A percentile compares a stretch with the other conserved stretches of the same genome.
These are phyloP conservation scores for Sula dactylatra DNA, from an alignment of 2,113 vertebrate genomes.

Conservation along the genomic window DNA sequence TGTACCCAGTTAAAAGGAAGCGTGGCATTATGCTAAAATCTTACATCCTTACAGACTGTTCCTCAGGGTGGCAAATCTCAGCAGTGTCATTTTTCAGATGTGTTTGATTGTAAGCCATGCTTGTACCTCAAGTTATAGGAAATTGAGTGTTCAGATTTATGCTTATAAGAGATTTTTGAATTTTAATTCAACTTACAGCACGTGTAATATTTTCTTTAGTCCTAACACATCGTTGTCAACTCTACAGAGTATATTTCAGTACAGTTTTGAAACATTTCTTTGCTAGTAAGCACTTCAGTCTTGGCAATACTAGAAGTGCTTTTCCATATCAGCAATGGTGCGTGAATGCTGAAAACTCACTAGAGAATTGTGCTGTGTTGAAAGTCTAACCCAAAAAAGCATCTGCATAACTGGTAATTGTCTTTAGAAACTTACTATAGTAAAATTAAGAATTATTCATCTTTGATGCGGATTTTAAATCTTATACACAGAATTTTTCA, in stretches of 20 bases:
- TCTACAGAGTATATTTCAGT: not conserved
- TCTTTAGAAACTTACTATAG: not conserved
- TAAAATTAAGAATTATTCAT: not conserved
- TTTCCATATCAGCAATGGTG: conserved; percentile 26
- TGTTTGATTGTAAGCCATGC: not conserved
- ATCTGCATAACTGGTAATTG: not conserved
- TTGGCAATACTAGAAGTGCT: not conserved
- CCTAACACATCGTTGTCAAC: not conserved
- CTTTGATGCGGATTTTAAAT: not conserved
- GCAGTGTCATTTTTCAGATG: not conserved
- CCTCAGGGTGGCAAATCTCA: not conserved
- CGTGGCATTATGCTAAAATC: not conserved
- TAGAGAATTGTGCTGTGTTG: not conserved
- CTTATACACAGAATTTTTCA: not conserved
- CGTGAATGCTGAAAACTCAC: conserved; percentile 24
- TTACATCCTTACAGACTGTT: not conserved
- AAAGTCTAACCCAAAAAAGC: not conserved
- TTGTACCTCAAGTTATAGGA: not conserved
- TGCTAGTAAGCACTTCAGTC: conserved; percentile 17
- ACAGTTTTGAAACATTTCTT: conserved; percentile 11
- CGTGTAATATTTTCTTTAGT: not conserved
- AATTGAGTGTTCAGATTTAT: not conserved
- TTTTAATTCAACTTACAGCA: not conserved
- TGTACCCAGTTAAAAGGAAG: not conserved
- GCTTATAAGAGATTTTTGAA: not conserved